phyloP scores from a whole-genome alignment of 2,113 vertebrate species.

The Oreotrochilus melanogaster region DNA sequence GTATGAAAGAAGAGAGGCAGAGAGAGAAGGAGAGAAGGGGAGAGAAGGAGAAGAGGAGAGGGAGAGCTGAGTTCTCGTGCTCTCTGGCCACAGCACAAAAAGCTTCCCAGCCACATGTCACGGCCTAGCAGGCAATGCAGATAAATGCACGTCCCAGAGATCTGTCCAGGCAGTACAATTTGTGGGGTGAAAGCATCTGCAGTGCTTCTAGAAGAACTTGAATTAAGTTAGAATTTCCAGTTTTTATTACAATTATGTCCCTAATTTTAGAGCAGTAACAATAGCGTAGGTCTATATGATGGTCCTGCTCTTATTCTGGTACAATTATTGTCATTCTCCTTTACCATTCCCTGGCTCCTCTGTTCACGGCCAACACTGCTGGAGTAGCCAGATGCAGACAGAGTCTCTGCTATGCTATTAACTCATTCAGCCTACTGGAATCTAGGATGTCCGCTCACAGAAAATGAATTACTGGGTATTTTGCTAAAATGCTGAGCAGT shows the following conservation, averaged over 20 bases:
- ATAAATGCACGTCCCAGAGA: background rate
- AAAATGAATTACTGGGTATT: background rate
- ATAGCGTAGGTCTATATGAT: background rate
- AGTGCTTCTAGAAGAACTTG: background rate
- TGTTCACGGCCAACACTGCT: background rate
- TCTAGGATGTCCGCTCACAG: background rate
- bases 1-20: background rate
- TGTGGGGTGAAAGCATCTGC: background rate
- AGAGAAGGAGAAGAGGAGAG: background rate
- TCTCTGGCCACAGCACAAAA: background rate
- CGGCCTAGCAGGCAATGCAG: background rate
- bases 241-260: background rate
- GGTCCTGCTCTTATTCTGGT: background rate
- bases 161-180: background rate
- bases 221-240: background rate
- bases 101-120: background rate
- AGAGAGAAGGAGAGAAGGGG: background rate
- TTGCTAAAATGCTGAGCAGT: background rate
- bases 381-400: background rate
- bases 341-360: background rate
- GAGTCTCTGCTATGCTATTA: background rate
- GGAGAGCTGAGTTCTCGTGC: background rate
- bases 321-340: background rate
- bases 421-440: background rate
- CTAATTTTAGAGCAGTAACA: background rate